phyloP scores from a whole-genome alignment of 2,797 vertebrate genomes.

The Trachops cirrhosus region DNA sequence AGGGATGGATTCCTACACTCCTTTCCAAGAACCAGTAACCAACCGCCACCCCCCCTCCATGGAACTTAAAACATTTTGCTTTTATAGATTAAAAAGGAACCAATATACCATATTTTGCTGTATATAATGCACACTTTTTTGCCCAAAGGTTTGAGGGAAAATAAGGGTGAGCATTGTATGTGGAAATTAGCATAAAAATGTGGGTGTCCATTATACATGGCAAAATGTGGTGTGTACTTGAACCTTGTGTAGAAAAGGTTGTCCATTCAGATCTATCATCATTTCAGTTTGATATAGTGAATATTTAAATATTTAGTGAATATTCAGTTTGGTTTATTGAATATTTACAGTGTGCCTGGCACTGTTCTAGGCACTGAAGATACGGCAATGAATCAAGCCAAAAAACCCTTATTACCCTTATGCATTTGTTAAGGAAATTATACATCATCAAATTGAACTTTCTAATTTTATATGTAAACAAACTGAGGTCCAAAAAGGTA shows the following conservation, averaged over 20 bases:
- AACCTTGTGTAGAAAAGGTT: neutral
- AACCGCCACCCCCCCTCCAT: accelerated
- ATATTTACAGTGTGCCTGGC: neutral
- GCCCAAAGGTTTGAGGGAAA: no score
- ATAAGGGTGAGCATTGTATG: no score
- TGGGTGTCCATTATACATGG: no score
- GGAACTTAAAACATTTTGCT: neutral
- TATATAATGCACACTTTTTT: no score
- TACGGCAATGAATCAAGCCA: neutral
- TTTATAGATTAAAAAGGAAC: neutral
- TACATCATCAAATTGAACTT: neutral
- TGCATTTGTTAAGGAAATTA: neutral
- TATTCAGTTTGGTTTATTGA: neutral
- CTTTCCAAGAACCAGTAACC: neutral
- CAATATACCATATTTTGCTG: neutral
- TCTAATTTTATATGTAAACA: conserved; percentile 4
- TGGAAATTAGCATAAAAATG: no score
- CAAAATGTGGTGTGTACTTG: neutral
- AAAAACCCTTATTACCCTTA: neutral
- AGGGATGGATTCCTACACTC: neutral
- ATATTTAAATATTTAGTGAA: no score
- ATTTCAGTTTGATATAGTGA: conserved; percentile 40
- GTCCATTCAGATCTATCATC: neutral
- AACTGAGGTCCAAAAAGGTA: neutral
- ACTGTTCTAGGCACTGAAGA: neutral